Evolutionary conservation across 2,113 vertebrate species (phyloP), one percentile per base, ranked within the genome.

Genomic region (Odocoileus hemionus): DNA sequence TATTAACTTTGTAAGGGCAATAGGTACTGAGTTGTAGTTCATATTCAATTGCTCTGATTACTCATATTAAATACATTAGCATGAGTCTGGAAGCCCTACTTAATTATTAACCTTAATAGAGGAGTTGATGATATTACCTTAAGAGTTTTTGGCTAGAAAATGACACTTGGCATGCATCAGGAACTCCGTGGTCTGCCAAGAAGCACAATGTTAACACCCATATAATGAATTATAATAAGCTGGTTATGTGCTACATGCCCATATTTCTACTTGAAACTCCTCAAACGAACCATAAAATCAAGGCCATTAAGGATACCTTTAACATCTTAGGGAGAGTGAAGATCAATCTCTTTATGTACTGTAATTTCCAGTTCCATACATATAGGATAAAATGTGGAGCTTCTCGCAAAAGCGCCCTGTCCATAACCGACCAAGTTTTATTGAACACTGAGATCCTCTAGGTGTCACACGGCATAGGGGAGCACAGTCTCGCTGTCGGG

Each of bases 71-170:
- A 96, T 91, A 85, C 0, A 58, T 97, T 95, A 98, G 78, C 43
- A 10, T 97, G 95, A 92, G 4, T 97, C 97, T 98, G 54, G 94
- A 95, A 97, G 79, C 14, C 30, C n/a, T 85, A 52, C 3, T 98
- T 97, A 97, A 96, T 97, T 83, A 95, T 97, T 98, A 98, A 95
- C 5, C 2, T 97, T 97, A 97, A 96, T 10, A 86, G 64, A 98
- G 45, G 83, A 98, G 96, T 55, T 25, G 91, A 96, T 96, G 60
- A 95, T 92, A 97, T 23, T 95, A 79, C 60, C 70, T 98, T 97
- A 98, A 91, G 47, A 95, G 21, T 12, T 96, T 97, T 95, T 92
- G 95, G 67, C 57, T 88, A 93, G 67, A 98, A 98, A 97, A 98
- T 57, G 86, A 80, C 98, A 97, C 95, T 92, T 97, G 90, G 50